Percentiles rank a stretch among this genome's conserved stretches.
These are phyloP conservation scores for Dexiosoma caninum DNA, from an alignment of 2,888 invertebrate species.

Conservation along the genomic window DNA sequence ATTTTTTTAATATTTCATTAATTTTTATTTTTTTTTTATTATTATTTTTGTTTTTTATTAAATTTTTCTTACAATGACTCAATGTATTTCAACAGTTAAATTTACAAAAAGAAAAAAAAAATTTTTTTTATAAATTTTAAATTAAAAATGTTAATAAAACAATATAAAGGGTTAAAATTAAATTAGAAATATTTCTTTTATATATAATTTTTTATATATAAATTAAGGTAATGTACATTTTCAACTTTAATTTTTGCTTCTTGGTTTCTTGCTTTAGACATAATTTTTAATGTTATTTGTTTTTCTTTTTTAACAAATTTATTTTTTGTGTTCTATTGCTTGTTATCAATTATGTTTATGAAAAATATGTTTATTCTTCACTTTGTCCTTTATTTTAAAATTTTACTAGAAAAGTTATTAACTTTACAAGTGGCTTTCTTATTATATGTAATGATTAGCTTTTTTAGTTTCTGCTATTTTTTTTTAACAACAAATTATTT, in stretches of 20 bases:
- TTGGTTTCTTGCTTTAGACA: background rate
- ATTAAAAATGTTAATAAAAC: constrained; percentile 32
- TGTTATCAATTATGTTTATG: constrained; percentile 30
- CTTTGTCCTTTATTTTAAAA: constrained; percentile 45
- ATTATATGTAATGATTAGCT: background rate
- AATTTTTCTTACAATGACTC: constrained; percentile 58
- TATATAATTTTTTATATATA: constrained; percentile 22
- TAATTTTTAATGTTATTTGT: constrained; percentile 1
- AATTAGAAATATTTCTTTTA: constrained; percentile 26
- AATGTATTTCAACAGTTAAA: constrained; percentile 51
- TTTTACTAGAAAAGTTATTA: constrained; percentile 57
- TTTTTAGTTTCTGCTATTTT: constrained; percentile 42
- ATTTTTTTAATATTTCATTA: constrained; percentile 29
- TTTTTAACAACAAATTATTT: constrained; percentile 23
- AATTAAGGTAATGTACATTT: constrained; percentile 35
- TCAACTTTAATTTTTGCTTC: constrained; percentile 42
- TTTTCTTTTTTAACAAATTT: constrained; percentile 4
- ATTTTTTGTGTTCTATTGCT: constrained; percentile 47
- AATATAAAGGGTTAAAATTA: constrained; percentile 33
- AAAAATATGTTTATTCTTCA: constrained; percentile 21
- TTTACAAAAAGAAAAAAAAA: constrained; percentile 42
- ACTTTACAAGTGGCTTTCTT: constrained; percentile 41
- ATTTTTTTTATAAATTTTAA: constrained; percentile 27
- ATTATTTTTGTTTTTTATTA: constrained; percentile 40
- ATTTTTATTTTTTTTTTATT: constrained; percentile 14